Conservation (phyloP, 2,113 vertebrate genomes). For the Tragelaphus buxtoni region DNA sequence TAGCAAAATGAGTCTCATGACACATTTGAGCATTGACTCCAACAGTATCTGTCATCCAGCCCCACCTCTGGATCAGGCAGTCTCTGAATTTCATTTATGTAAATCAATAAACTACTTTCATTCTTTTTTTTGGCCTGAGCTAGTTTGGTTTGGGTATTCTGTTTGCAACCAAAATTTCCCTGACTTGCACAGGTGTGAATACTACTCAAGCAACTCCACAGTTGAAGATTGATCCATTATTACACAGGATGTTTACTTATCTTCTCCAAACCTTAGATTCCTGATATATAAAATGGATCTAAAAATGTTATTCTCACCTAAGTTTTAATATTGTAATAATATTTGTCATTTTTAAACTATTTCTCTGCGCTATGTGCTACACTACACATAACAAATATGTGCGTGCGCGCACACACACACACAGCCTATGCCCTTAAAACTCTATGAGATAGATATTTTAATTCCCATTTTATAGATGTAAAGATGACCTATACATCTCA, state of each 20-base stretch:
- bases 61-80: background rate
- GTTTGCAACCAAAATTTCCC: background rate
- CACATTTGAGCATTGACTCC: background rate
- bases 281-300: background rate
- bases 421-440: background rate
- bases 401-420: background rate
- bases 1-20: background rate
- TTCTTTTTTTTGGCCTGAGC: background rate
- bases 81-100: background rate
- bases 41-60: background rate
- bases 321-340: background rate
- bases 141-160: constrained; percentile 15
- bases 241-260: background rate
- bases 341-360: constrained; percentile 8
- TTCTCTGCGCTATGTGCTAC: background rate
- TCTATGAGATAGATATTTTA: background rate
- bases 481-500: constrained; percentile 5
- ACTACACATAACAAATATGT: background rate
- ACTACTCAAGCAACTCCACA: background rate
- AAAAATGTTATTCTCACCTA: background rate
- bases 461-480: background rate
- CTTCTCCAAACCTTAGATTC: constrained; percentile 2
- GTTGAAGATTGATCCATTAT: background rate
- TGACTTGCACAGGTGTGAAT: background rate
- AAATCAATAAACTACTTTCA: background rate